Evolutionary conservation across 2,113 vertebrate genomes (phyloP), one percentile per base, ranked within the genome.

Genomic region (Cinclus mexicanus): DNA sequence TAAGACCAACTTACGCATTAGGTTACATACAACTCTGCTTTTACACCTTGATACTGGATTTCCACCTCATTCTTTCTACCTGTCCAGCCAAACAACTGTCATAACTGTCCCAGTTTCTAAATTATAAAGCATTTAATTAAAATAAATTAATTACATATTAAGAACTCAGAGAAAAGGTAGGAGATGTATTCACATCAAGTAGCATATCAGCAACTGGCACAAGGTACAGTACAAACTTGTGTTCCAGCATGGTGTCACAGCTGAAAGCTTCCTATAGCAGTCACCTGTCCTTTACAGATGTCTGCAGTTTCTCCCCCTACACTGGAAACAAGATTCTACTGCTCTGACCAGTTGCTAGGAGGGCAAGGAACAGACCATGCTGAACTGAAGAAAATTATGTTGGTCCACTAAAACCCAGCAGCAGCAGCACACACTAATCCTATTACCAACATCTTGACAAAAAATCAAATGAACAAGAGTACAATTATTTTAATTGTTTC

Each of bases 401-500:
- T 49, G 60, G 52, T 83, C 63, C 56, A 55, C 75, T 70, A 52
- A 93, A 93, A 90, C 64, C 44, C 85, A 86, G 52, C 70, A 91
- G 61, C 71, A 63, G 77, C 56, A 79, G 44, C 35, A 49, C 71
- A 47, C 22, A 10, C 59, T 97, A 96, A 97, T 97, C 96, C 90
- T 64, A 87, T 92, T 95, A 95, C 7, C 86, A 81, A 78, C 90
- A 68, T 70, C 94, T 96, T 93, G 95, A 96, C 91, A 93, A 95
- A 53, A 93, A 86, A 95, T 86, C 94, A 93, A 93, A 68, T 44
- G 64, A 95, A 81, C 53, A 78, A 90, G 94, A 70, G 52, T 52
- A 71, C 90, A 97, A 94, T 95, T 90, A 70, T 92, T 96, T 97
- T 96, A 97, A 97, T 96, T 93, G 41, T 95, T 95, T 95, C 93